Percentiles rank a stretch among this genome's conserved stretches.
These are phyloP conservation scores for Teleiodes luculella DNA, from an alignment of 2,888 invertebrate genomes.

Conservation along the genomic window DNA sequence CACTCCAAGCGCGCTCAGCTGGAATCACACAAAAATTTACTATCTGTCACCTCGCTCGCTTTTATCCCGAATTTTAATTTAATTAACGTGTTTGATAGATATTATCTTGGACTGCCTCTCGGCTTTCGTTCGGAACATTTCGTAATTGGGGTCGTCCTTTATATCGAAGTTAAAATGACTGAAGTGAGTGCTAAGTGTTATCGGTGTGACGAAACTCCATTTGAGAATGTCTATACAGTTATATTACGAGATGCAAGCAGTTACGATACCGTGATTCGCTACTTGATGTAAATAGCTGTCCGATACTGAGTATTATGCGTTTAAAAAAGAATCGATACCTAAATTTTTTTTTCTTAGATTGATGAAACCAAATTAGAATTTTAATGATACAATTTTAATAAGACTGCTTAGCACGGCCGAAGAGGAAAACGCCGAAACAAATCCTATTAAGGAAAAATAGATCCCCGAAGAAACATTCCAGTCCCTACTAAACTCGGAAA, in stretches of 20 bases:
- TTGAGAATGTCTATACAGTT: conserved; percentile 29
- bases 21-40: not conserved
- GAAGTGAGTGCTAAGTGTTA: conserved; percentile 42
- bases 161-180: conserved; percentile 31
- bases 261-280: conserved; percentile 3
- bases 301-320: not conserved
- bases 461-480: conserved; percentile 58
- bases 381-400: conserved; percentile 48
- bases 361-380: conserved; percentile 40
- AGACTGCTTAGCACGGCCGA: conserved; percentile 37
- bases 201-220: conserved; percentile 60
- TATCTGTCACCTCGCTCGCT: conserved; percentile 27
- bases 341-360: no score
- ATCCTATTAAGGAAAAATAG: conserved; percentile 72
- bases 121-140: conserved; percentile 26
- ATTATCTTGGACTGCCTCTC: conserved; percentile 38
- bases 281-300: not conserved
- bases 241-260: conserved; percentile 3
- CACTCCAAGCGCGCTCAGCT: not conserved
- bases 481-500: conserved; percentile 65
- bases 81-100: conserved; percentile 34
- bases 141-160: conserved; percentile 51
- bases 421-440: conserved; percentile 57
- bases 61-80: conserved; percentile 52
- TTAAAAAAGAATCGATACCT: not conserved